Evolutionary conservation across 2,888 invertebrate species (phyloP).

Genomic region (Lasioglossum lativentre): DNA sequence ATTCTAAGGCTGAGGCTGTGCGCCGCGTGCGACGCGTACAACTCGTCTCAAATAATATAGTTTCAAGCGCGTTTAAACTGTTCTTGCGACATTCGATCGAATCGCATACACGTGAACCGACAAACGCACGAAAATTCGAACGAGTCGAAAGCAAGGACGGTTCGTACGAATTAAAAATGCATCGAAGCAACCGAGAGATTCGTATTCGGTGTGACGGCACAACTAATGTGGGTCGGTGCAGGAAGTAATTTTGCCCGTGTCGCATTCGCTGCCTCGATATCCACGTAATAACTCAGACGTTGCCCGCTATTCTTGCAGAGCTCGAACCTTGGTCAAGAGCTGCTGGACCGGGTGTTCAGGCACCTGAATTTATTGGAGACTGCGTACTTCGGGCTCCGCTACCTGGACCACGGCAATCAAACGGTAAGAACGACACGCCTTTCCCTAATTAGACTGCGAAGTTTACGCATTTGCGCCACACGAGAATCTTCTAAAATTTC

Average conservation of each 20-base stretch:
- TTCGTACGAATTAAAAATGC: too few relatives aligned
- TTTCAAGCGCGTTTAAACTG: neutral
- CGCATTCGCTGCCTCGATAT: constrained; percentile 28
- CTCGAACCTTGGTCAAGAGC: constrained; percentile 94
- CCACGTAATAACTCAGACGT: constrained; percentile 35
- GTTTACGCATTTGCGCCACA: neutral
- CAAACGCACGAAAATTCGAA: too few relatives aligned
- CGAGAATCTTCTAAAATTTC: too few relatives aligned
- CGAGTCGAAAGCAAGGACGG: too few relatives aligned
- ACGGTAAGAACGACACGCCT: constrained; percentile 89
- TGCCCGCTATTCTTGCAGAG: constrained; percentile 88
- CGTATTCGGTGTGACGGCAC: too few relatives aligned
- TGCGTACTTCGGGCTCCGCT: constrained; percentile 97
- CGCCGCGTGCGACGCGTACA: too few relatives aligned
- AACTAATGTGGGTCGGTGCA: constrained; percentile 33
- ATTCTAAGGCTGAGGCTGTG: constrained; percentile 7
- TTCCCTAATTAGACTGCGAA: neutral
- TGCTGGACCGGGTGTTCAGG: constrained; percentile 96
- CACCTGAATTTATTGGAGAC: constrained; percentile 97
- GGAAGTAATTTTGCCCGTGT: constrained; percentile 54
- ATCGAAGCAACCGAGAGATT: too few relatives aligned
- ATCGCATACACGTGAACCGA: too few relatives aligned
- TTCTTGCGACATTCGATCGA: too few relatives aligned
- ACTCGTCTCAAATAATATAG: neutral
- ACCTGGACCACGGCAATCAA: constrained; percentile 96